Percentiles rank a stretch among this genome's conserved stretches.
These are phyloP conservation scores for Rhea pennata DNA, from an alignment of 2,113 vertebrate genomes.

Conservation along the genomic window DNA sequence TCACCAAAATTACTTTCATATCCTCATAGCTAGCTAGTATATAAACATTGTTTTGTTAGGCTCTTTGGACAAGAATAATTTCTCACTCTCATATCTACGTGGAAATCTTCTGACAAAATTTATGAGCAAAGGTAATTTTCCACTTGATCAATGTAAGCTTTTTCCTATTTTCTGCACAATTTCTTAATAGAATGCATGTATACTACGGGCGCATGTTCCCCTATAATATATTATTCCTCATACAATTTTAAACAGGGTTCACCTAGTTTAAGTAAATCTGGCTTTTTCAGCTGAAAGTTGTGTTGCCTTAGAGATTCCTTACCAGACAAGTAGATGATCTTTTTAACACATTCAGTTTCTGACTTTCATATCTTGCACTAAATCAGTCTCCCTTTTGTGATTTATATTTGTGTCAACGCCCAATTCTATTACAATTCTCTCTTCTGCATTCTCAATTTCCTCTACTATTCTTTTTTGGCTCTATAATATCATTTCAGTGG, in stretches of 20 bases:
- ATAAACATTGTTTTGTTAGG: not conserved
- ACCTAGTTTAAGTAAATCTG: not conserved
- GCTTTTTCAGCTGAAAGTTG: slow-evolving; percentile 4
- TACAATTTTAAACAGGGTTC: not conserved
- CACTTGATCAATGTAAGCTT: not conserved
- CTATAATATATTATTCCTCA: not conserved
- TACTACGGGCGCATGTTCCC: not conserved
- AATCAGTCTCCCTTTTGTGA: slow-evolving; percentile 42
- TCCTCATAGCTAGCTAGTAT: not conserved
- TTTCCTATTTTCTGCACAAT: not conserved
- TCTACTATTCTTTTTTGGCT: slow-evolving; percentile 28
- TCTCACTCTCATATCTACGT: not conserved
- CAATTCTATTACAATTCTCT: slow-evolving; percentile 33
- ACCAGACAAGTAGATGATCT: not conserved
- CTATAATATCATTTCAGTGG: slow-evolving; percentile 28
- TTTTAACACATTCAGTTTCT: slow-evolving; percentile 26
- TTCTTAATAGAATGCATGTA: not conserved
- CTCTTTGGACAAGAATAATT: not conserved
- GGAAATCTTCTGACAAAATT: not conserved
- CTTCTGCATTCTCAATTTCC: slow-evolving; percentile 38
- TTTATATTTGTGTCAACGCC: slow-evolving; percentile 42
- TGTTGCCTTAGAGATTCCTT: slow-evolving; percentile 5
- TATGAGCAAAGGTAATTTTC: not conserved
- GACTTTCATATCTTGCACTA: slow-evolving; percentile 40
- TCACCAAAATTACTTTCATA: not conserved